Conservation (phyloP, 2,113 vertebrate genomes). For the Prionailurus bengalensis region DNA sequence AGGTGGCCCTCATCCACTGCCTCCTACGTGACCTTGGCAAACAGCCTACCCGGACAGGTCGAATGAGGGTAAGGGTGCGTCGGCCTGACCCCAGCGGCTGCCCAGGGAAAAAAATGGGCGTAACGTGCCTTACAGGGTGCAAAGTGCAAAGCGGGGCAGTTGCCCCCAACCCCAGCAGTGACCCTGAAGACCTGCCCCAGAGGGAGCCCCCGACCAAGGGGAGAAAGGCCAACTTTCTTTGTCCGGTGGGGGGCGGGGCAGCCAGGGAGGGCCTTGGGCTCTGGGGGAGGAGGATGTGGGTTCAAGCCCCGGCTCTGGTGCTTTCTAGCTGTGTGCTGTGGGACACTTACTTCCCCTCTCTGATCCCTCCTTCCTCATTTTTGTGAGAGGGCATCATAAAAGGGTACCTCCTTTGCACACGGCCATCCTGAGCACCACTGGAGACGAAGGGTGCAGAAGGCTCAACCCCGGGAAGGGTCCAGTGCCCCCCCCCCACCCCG, state of each 20-base stretch:
- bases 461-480: not conserved
- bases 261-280: not conserved
- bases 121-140: rapidly evolving
- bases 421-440: not conserved
- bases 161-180: not conserved
- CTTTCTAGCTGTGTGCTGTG: rapidly evolving
- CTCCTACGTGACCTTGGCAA: not conserved
- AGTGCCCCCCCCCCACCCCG: rapidly evolving
- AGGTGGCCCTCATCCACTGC: not conserved
- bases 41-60: not conserved
- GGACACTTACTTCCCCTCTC: not conserved
- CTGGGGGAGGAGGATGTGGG: rapidly evolving
- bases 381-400: not conserved
- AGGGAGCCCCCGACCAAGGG: not conserved
- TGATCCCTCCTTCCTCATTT: not conserved
- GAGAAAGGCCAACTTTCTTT: rapidly evolving
- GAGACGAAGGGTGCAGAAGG: not conserved
- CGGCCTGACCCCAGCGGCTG: not conserved
- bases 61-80: rapidly evolving
- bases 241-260: not conserved
- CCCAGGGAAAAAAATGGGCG: not conserved
- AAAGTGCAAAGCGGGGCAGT: rapidly evolving
- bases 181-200: not conserved
- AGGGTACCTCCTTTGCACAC: too few relatives aligned
- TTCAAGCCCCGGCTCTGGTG: rapidly evolving